These are phyloP conservation scores for Azorinus chamasolen DNA, from an alignment of 2,888 invertebrate genomes.

Conservation along the genomic window DNA sequence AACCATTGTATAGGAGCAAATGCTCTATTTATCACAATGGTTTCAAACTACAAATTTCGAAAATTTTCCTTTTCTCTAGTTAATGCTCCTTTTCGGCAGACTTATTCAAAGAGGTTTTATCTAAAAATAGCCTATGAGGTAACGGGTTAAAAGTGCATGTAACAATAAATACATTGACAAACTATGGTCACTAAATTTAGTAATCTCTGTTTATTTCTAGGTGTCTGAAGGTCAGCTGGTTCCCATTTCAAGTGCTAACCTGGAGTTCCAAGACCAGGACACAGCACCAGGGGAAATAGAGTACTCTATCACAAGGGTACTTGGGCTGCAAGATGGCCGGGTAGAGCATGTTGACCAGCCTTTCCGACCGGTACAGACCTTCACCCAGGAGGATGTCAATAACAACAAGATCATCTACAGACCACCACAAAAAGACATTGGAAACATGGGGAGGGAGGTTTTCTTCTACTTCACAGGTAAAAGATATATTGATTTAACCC, in stretches of 20 bases:
- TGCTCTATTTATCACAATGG: too few relatives aligned
- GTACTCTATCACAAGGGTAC: slow-evolving; percentile 73
- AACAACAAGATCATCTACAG: slow-evolving; percentile 81
- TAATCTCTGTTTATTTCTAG: slow-evolving; percentile 44
- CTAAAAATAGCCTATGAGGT: too few relatives aligned
- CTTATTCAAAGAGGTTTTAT: too few relatives aligned
- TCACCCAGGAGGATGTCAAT: slow-evolving; percentile 83
- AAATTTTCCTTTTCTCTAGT: too few relatives aligned
- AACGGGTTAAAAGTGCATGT: too few relatives aligned
- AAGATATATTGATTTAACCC: neutral
- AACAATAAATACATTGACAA: too few relatives aligned
- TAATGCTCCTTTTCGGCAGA: too few relatives aligned
- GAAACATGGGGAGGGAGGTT: slow-evolving; percentile 71
- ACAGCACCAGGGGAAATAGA: slow-evolving; percentile 67
- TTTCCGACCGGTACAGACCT: slow-evolving; percentile 72
- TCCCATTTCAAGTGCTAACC: slow-evolving; percentile 71
- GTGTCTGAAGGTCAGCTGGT: slow-evolving; percentile 79
- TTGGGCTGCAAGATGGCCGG: slow-evolving; percentile 75
- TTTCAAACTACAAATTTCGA: too few relatives aligned
- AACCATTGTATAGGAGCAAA: too few relatives aligned
- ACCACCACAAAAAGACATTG: slow-evolving; percentile 77
- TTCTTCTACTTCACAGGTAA: slow-evolving; percentile 79
- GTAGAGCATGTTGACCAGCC: slow-evolving; percentile 79
- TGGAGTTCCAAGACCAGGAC: slow-evolving; percentile 71
- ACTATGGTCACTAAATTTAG: too few relatives aligned